Base-by-base conservation (phyloP, 2,113 vertebrate species). In the Aspidoscelis tigris region DNA sequence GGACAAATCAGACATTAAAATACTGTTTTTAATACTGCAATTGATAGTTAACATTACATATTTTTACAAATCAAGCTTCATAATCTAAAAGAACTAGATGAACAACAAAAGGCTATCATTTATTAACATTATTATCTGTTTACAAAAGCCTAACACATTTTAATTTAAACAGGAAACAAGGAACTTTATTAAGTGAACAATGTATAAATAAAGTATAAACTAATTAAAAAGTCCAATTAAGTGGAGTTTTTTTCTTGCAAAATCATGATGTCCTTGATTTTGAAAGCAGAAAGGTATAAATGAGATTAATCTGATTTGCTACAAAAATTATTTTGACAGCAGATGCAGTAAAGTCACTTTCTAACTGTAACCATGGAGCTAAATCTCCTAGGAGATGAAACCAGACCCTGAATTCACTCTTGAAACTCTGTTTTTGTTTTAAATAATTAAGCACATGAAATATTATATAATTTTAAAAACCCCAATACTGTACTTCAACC, bases 1-100 rank as follows among this genome's bases (percentile, higher is more conserved):
- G 90, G 24, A 86, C 87, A 80, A n/a, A 92, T 12, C 2, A 85
- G 14, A 2, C 58, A 61, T 61, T 61, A 61, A 77, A 16, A 39
- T 84, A 83, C 1, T 6, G 18, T 58, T 78, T 14, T 84, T 58
- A 7, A 70, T 73, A 78, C 8, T 22, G 3, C 41, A 74, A 50
- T 5, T 16, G 33, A 1, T 5, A 44, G 47, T 65, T 39, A 81
- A 44, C 41, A 50, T 64, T 53, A 20, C 20, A 66, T 39, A 39
- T 47, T 75, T 74, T 66, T 50, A 43, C 20, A 21, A 20, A 39
- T 66, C 88, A 87, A 81, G 50, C 24, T 84, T 76, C 84, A 11
- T 75, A 24, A 91, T 88, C 69, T 75, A 64, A 61, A 82, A 72
- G 69, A 87, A 16, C 20, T 41, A 11, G 10, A 65, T 24, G 14